Evolutionary conservation across 2,113 vertebrate species (phyloP).

Genomic region (Myotis davidii): DNA sequence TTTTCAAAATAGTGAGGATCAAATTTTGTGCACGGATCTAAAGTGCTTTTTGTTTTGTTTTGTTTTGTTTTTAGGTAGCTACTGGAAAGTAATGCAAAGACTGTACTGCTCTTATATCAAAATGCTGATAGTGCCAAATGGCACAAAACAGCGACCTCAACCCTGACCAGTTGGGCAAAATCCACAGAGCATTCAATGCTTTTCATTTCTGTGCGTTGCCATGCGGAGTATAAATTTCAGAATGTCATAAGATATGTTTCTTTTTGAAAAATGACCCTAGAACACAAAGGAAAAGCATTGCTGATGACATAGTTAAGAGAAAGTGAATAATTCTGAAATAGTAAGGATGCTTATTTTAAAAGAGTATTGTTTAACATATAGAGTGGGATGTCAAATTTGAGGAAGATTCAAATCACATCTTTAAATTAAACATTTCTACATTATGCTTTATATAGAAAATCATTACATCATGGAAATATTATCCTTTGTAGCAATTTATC

Average conservation of each 20-base stretch:
- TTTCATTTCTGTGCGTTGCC: background rate
- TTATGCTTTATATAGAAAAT: background rate
- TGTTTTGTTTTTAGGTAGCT: background rate
- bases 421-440: background rate
- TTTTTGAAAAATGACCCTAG: background rate
- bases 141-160: background rate
- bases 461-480: background rate
- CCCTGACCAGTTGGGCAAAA: background rate
- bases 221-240: background rate
- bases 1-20: background rate
- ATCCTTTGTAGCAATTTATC: background rate
- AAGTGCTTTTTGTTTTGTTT: background rate
- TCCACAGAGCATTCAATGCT: background rate
- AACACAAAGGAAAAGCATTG: background rate
- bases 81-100: background rate
- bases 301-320: background rate
- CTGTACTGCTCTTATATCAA: background rate
- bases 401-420: background rate
- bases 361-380: background rate
- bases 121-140: background rate
- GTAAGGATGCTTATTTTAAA: background rate
- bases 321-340: background rate
- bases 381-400: background rate
- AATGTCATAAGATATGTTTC: background rate
- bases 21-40: background rate